Evolutionary conservation across 2,888 invertebrate species (phyloP).

Genomic region (Dasysyrphus tricinctus): DNA sequence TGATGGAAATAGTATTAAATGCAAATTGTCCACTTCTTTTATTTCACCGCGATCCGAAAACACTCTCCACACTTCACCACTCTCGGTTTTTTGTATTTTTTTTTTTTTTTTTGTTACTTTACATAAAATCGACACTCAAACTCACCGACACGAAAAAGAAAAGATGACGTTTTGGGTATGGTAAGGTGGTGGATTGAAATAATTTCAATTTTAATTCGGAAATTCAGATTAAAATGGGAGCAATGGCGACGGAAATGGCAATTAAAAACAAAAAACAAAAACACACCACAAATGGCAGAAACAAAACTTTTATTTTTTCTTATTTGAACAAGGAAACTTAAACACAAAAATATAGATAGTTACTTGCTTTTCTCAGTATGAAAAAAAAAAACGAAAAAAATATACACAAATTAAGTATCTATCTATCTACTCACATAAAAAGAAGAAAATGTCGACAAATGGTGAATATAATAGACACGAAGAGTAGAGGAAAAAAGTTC

Average conservation of each 20-base stretch:
- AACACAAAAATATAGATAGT: neutral
- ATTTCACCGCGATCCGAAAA: slow-evolving; percentile 56
- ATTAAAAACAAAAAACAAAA: slow-evolving; percentile 27
- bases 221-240: slow-evolving; percentile 33
- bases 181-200: slow-evolving; percentile 39
- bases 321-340: slow-evolving; percentile 20
- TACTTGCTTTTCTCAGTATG: neutral
- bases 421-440: slow-evolving; percentile 74
- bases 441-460: slow-evolving; percentile 59
- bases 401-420: slow-evolving; percentile 61
- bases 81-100: slow-evolving; percentile 37
- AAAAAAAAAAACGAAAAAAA: slow-evolving; percentile 32
- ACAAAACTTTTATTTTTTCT: slow-evolving; percentile 19
- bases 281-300: slow-evolving; percentile 20
- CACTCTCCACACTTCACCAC: slow-evolving; percentile 57
- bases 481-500: slow-evolving; percentile 31
- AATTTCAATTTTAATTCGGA: slow-evolving; percentile 56
- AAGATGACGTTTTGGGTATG: slow-evolving; percentile 56
- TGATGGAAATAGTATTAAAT: slow-evolving; percentile 64
- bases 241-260: slow-evolving; percentile 62
- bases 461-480: slow-evolving; percentile 47
- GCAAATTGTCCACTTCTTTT: slow-evolving; percentile 64
- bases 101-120: slow-evolving; percentile 56
- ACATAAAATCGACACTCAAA: slow-evolving; percentile 61
- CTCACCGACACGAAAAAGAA: slow-evolving; percentile 37